Percentiles rank a stretch among this genome's conserved stretches.
Evolutionary conservation across 2,888 invertebrate species (phyloP).

Genomic region (Plebejus melissa): DNA sequence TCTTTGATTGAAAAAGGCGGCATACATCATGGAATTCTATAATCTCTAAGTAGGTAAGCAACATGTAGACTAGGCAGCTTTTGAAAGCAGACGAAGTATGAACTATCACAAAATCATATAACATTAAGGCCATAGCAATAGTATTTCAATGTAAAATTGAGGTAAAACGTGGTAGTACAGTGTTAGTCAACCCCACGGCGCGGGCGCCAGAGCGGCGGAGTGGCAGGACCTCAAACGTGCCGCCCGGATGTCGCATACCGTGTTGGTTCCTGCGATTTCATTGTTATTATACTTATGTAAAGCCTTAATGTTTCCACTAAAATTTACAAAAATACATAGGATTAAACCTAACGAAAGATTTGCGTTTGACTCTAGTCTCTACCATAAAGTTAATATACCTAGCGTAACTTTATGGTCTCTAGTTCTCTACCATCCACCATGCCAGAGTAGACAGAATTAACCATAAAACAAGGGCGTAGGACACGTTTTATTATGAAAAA

Average conservation of each 20-base stretch:
- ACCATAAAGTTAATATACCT: no score
- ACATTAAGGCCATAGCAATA: background rate
- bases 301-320: background rate
- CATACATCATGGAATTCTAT: no score
- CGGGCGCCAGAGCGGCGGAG: constrained; percentile 38
- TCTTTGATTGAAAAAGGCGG: no score
- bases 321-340: background rate
- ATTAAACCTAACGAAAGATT: background rate
- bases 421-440: no score
- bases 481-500: no score
- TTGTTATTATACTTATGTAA: constrained; percentile 9
- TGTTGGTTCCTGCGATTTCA: constrained; percentile 33
- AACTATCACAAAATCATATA: no score
- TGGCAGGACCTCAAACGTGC: constrained; percentile 40
- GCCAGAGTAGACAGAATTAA: no score
- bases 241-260: constrained; percentile 35
- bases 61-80: background rate
- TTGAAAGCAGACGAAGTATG: background rate
- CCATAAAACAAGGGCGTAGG: no score
- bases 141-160: constrained; percentile 45
- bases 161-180: constrained; percentile 44
- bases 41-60: no score
- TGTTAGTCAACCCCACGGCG: constrained; percentile 45
- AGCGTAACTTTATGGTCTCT: no score
- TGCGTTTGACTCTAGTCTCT: no score